Evolutionary conservation across 1,140 invertebrate genomes (phyloP).

Genomic region (Lucilia sericata): DNA sequence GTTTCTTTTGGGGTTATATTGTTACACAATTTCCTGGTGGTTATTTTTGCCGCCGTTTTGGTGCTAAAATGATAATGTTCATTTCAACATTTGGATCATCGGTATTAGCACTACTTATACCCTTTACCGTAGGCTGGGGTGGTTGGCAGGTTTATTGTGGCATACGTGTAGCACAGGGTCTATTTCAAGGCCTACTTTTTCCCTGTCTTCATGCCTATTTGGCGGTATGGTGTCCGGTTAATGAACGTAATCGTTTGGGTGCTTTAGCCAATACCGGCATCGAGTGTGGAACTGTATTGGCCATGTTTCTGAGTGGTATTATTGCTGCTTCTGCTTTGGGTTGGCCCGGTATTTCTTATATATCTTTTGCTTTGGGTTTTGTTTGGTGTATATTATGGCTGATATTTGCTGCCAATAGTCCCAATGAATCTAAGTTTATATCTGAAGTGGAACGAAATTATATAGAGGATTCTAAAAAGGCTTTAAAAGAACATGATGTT

Average conservation of each 20-base stretch:
- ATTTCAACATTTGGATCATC: constrained; percentile 70
- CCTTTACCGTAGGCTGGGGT: constrained; percentile 58
- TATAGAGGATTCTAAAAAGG: constrained; percentile 70
- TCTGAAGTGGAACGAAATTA: constrained; percentile 73
- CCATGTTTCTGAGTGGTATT: constrained; percentile 76
- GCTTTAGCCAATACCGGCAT: constrained; percentile 76
- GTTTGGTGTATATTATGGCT: constrained; percentile 75
- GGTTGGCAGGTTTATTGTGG: constrained; percentile 74
- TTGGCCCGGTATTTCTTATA: constrained; percentile 85
- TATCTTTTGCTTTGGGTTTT: constrained; percentile 76
- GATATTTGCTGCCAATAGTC: constrained; percentile 75
- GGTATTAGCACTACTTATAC: constrained; percentile 68
- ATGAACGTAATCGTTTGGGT: constrained; percentile 73
- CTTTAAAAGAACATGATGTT: not conserved
- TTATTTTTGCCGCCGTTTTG: constrained; percentile 73
- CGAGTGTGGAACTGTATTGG: constrained; percentile 80
- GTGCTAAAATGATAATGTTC: constrained; percentile 75
- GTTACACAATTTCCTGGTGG: constrained; percentile 76
- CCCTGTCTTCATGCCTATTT: constrained; percentile 78
- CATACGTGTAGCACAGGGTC: constrained; percentile 79
- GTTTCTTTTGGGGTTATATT: constrained; percentile 77
- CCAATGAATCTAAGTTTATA: constrained; percentile 73
- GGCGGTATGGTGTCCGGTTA: constrained; percentile 69
- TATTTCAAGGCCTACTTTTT: constrained; percentile 83
- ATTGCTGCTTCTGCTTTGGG: constrained; percentile 75